These are phyloP conservation scores for Dromococcyx pavoninus DNA, from an alignment of 2,797 vertebrate species.

Conservation along the genomic window DNA sequence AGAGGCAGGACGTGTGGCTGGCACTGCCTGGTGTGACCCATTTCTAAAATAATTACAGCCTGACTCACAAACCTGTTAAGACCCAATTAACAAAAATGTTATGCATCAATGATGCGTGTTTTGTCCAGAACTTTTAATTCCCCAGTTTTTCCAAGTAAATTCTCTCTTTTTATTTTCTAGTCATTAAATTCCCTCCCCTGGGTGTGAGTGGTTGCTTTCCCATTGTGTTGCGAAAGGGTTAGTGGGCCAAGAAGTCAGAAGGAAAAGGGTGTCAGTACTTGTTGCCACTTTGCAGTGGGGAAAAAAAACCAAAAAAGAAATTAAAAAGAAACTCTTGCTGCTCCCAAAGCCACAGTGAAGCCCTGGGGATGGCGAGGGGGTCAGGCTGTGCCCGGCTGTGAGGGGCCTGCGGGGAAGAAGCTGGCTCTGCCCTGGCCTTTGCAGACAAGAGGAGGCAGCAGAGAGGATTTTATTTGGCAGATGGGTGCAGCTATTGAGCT, in stretches of 20 bases:
- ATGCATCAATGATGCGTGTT: slow-evolving; percentile 78
- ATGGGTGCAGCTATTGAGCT: slow-evolving; percentile 69
- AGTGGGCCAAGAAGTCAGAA: slow-evolving; percentile 65
- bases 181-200: slow-evolving; percentile 81
- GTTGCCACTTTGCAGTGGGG: slow-evolving; percentile 14
- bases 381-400: neutral
- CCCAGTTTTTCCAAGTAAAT: slow-evolving; percentile 78
- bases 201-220: slow-evolving; percentile 70
- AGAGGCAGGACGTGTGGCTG: slow-evolving; percentile 48
- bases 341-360: neutral
- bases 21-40: slow-evolving; percentile 74
- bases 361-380: neutral
- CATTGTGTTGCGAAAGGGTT: slow-evolving; percentile 73
- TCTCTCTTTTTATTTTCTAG: slow-evolving; percentile 77
- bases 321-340: neutral
- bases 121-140: slow-evolving; percentile 80
- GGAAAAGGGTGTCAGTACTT: slow-evolving; percentile 53
- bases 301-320: neutral
- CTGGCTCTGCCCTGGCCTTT: slow-evolving; percentile 6
- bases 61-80: slow-evolving; percentile 81
- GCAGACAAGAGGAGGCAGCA: slow-evolving; percentile 26
- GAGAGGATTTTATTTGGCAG: slow-evolving; percentile 65
- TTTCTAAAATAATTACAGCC: slow-evolving; percentile 76
- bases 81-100: slow-evolving; percentile 82
- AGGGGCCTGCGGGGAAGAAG: neutral